These are phyloP conservation scores for Threskiornis aethiopicus DNA, from an alignment of 2,797 vertebrate genomes.

Conservation along the genomic window DNA sequence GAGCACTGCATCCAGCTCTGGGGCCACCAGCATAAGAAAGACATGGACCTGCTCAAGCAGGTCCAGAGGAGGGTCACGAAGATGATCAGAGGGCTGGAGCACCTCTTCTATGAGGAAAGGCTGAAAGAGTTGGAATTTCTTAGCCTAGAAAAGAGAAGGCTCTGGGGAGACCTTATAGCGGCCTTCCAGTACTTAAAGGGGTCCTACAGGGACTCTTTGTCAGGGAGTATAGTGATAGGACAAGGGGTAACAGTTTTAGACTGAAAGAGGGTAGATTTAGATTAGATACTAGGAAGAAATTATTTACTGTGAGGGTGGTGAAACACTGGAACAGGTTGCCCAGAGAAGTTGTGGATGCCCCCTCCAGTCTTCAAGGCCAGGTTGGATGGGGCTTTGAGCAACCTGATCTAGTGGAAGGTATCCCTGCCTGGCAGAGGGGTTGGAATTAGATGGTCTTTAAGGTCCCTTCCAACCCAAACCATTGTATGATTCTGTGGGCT, in stretches of 20 bases:
- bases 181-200: neutral
- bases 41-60: fast-evolving
- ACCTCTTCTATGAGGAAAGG: fast-evolving
- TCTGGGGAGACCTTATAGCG: fast-evolving
- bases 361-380: neutral
- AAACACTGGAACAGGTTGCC: fast-evolving
- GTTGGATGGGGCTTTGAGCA: neutral
- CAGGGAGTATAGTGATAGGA: fast-evolving
- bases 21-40: neutral
- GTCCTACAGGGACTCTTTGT: neutral
- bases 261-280: neutral
- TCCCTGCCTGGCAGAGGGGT: neutral
- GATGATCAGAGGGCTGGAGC: fast-evolving
- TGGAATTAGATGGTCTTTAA: neutral
- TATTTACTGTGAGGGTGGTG: fast-evolving
- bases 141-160: neutral
- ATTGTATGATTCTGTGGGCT: fast-evolving
- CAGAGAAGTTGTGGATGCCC: neutral
- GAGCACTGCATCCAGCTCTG: fast-evolving
- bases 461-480: neutral
- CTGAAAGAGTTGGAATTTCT: neutral
- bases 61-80: neutral
- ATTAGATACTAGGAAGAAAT: neutral
- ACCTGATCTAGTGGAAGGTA: neutral
- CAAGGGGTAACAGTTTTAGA: fast-evolving